Evolutionary conservation across 1,140 invertebrate genomes (phyloP), one percentile per base, ranked within the genome.

Genomic region (Hyles euphorbiae): DNA sequence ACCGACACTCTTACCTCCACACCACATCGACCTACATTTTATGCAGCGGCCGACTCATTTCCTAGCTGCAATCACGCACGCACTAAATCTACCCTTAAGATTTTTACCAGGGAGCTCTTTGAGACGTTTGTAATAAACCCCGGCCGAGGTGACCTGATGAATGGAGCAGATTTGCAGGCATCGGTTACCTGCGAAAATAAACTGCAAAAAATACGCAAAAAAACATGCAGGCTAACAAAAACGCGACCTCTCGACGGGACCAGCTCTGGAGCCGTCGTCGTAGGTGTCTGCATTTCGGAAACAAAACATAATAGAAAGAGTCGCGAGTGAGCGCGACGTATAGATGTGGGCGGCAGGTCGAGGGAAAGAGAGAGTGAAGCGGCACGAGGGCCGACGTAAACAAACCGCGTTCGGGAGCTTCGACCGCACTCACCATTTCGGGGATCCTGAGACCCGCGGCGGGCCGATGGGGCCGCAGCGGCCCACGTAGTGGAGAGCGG

Each of bases 381-480:
- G 76, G 75, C 79, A 78, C 69, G 69, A 85, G 72, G 74, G 77
- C 75, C 83, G 83, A 88, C 78, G 83, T 88, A 88, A 88, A 88
- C 85, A 88, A 88, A 88, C 81, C 76, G 71, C 74, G 76, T 74
- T 67, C 76, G 81, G 79, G 80, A 82, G 77, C 86, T 87, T 79
- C 86, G 86, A 87, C 83, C 86, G 82, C 77, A 87, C 86, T 88
- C 77, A 88, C 86, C 86, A 88, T 88, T 88, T 88, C 72, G 85
- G 85, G 74, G 80, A 81, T 83, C 74, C 72, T 82, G 70, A 67
- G 71, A 72, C 70, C 76, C 77, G 66, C 67, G 67, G 53, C 56
- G 61, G 64, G 50, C 63, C 55, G 66, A 61, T 64, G 68, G 59
- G 74, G 74, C 71, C 76, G 73, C 76, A 70, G 77, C 74, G 72